Evolutionary conservation across 2,797 vertebrate genomes (phyloP), one percentile per base, ranked within the genome.

Genomic region (Cephalopachus bancanus): DNA sequence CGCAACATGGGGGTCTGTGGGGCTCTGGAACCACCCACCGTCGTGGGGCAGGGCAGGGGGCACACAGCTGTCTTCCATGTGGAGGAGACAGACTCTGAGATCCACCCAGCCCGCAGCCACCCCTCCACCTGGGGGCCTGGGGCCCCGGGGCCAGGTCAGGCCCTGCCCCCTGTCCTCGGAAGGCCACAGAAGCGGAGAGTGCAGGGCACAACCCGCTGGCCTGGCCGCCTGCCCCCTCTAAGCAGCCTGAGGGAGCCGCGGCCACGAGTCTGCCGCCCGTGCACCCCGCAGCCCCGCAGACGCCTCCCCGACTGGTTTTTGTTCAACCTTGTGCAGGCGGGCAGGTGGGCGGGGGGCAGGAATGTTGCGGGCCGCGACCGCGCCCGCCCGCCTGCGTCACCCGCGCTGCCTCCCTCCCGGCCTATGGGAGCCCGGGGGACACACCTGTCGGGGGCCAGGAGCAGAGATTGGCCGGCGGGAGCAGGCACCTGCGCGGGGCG

Each of bases 401-500:
- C 10, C 75, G 84, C 83, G 90, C 62, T 53, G 92, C 96, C 98
- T 97, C 92, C 92, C 67, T 95, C 76, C 85, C 1, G 78, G 98
- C 99, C 98, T 98, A 99, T 99, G 98, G 98, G 98, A 95, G 88
- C 93, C 97, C 75, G 17, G 92, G 98, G 98, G 99, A 99, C 99
- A 99, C 99, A 99, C 99, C 99, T 99, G 99, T 98, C 78, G 89
- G 97, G 51, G 49, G 55, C 95, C 96, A 93, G 97, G 79, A 97
- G 94, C 71, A 78, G 85, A 98, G 98, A 99, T 99, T 99, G 99
- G 99, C 83, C 95, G 89, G 79, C 5, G 88, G 11, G 97, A 98
- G 98, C 98, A 98, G 98, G 98, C 99, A 99, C 99, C 99, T 99
- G 99, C 98, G 96, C 96, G 92, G 99, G 99, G 99, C 98, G 98